Evolutionary conservation across 2,888 invertebrate species (phyloP).

Genomic region (Orthosia gothica): DNA sequence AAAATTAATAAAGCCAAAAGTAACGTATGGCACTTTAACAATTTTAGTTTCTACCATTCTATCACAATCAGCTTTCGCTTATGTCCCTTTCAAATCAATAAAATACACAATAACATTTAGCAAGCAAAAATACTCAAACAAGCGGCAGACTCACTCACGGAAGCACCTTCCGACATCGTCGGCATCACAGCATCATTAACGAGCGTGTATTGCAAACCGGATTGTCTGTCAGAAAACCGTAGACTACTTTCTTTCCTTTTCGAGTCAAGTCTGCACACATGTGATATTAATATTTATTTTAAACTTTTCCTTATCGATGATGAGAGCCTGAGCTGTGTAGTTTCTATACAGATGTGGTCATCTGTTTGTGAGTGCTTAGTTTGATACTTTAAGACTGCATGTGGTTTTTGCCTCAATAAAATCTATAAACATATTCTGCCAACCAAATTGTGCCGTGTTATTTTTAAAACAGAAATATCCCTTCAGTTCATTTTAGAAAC

Average conservation of each 20-base stretch:
- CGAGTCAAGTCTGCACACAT: constrained; percentile 38
- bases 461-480: background rate
- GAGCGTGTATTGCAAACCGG: constrained; percentile 57
- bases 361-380: no score
- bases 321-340: background rate
- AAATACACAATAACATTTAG: constrained; percentile 21
- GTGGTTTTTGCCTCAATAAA: background rate
- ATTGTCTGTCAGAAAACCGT: constrained; percentile 53
- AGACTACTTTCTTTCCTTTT: constrained; percentile 66
- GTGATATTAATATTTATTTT: constrained; percentile 55
- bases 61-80: constrained; percentile 4
- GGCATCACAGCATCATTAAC: constrained; percentile 37
- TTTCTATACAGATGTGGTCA: background rate
- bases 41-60: background rate
- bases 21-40: background rate
- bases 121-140: background rate
- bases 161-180: constrained; percentile 29
- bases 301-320: constrained; percentile 37
- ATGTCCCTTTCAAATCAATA: background rate
- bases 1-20: background rate
- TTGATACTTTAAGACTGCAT: background rate
- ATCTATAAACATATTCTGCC: background rate
- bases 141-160: constrained; percentile 16
- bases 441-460: background rate
- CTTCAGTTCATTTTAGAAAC: background rate